phyloP scores from a whole-genome alignment of 2,888 invertebrate species.

The Zele albiditarsus region DNA sequence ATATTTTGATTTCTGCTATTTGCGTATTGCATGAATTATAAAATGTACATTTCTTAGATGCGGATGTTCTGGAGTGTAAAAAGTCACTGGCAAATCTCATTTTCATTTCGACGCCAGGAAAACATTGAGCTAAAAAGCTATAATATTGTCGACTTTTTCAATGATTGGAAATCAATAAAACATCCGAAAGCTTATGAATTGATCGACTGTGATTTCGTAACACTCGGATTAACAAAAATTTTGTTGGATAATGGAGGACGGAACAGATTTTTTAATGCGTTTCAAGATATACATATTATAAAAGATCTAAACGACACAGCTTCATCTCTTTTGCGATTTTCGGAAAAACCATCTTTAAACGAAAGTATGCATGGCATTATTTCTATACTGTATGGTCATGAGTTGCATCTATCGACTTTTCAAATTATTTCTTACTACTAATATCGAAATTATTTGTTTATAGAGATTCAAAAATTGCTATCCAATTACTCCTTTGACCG shows the following conservation, averaged over 20 bases:
- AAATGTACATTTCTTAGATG: neutral
- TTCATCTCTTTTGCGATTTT: neutral
- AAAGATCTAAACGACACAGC: neutral
- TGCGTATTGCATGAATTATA: neutral
- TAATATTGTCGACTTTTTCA: neutral
- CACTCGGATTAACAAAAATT: neutral
- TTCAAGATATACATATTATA: neutral
- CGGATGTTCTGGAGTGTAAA: neutral
- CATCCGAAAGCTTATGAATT: neutral
- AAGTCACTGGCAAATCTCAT: neutral
- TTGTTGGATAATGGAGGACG: neutral
- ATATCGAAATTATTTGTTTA: no score
- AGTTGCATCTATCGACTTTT: no score
- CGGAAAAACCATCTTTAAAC: neutral
- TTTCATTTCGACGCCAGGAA: neutral
- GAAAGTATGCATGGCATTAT: neutral
- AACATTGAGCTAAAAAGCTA: neutral
- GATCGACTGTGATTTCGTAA: neutral
- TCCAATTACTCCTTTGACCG: neutral
- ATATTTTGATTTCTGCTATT: no score
- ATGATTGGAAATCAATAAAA: neutral
- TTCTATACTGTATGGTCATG: no score
- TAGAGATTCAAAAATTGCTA: no score
- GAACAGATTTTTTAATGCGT: neutral
- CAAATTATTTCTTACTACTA: no score